Base-by-base conservation (phyloP, 1,140 invertebrate species). In the Lethrus apterus region DNA sequence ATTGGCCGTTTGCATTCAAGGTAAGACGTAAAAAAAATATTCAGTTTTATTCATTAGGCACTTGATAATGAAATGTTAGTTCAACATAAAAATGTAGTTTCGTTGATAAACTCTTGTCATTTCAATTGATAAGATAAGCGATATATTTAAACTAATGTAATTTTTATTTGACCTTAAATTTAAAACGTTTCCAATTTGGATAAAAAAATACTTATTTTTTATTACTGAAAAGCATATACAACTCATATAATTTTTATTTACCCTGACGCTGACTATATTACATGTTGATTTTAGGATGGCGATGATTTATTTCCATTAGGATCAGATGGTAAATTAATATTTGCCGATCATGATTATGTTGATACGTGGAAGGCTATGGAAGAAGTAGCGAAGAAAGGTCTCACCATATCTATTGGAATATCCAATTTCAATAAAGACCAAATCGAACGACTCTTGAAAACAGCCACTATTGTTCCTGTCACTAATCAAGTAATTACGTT, bases 301-400 rank as follows among this genome's bases (percentile, higher is more conserved):
- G 71, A 56, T 11, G 69, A 70, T 2, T 47, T 78, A 7, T 77
- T 82, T 55, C 85, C 86, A 0, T 58, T 55, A 10, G 77, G 79
- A 53, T 73, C 70, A 7, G 65, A 77, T 48, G 81, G 76, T 10
- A 71, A 70, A 50, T 57, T 56, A 2, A 51, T 59, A 4, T 59
- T 59, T 36, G 72, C 69, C 10, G 68, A 76, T 5, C 71, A 76
- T 1, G 89, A 95, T 66, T 93, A 85, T 56, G 53, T 92, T 8
- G 91, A 94, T 55, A 92, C 92, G 0, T 98, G 92, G 91, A 80
- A 78, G 67, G 90, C 77, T 17, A 77, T 96, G 77, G 93, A 95
- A 69, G 72, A 81, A 31, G 76, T 84, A 31, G 79, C 83, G 2
- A 70, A 78, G 18, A 68, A 80, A 43, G 89, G 89, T 1, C 70